These are phyloP conservation scores for Phymatocera aterrima DNA, from an alignment of 2,888 invertebrate genomes.

Conservation along the genomic window DNA sequence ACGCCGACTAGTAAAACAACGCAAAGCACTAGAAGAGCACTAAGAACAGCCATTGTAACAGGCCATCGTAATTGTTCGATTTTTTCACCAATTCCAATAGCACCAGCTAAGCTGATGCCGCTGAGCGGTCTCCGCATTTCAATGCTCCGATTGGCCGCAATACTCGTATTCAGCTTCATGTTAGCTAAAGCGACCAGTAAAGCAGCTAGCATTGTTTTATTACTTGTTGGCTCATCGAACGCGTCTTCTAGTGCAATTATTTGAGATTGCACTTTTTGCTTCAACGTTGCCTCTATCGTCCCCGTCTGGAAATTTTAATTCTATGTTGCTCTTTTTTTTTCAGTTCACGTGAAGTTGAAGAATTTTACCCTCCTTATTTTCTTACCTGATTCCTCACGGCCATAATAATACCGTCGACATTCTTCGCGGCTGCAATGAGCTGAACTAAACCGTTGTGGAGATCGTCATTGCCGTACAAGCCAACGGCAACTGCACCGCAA, in stretches of 20 bases:
- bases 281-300: slow-evolving; percentile 85
- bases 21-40: slow-evolving; percentile 90
- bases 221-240: slow-evolving; percentile 86
- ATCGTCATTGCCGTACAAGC: slow-evolving; percentile 96
- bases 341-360: no score
- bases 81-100: slow-evolving; percentile 80
- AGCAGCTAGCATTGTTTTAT: slow-evolving; percentile 85
- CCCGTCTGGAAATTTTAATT: slow-evolving; percentile 79
- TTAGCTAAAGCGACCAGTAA: slow-evolving; percentile 83
- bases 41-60: slow-evolving; percentile 91
- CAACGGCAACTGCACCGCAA: slow-evolving; percentile 93
- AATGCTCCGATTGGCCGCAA: slow-evolving; percentile 85
- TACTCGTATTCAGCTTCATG: slow-evolving; percentile 85
- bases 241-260: slow-evolving; percentile 85
- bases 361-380: neutral
- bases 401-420: slow-evolving; percentile 87
- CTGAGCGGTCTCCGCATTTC: slow-evolving; percentile 85
- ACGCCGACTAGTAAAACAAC: slow-evolving; percentile 93
- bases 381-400: slow-evolving; percentile 89
- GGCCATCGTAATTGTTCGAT: slow-evolving; percentile 91
- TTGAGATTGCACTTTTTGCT: slow-evolving; percentile 82
- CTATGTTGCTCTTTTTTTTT: neutral
- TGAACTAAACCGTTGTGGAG: slow-evolving; percentile 93
- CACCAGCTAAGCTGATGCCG: slow-evolving; percentile 82
- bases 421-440: slow-evolving; percentile 87